These are phyloP conservation scores for Petrolisthes cinctipes DNA, from an alignment of 2,888 invertebrate species.

Conservation along the genomic window DNA sequence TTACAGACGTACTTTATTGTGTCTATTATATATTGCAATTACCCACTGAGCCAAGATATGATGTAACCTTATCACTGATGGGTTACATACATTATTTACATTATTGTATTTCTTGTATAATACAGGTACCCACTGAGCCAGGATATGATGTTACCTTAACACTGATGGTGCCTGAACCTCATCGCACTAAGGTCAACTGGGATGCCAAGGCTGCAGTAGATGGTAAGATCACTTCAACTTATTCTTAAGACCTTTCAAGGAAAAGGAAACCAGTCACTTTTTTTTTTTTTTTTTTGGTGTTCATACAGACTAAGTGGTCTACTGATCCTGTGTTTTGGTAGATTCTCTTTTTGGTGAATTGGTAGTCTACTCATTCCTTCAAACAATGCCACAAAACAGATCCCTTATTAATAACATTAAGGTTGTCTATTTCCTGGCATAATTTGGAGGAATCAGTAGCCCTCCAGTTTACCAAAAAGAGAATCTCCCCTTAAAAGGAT, in stretches of 20 bases:
- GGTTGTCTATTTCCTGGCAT: too few species aligned
- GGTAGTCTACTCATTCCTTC: too few species aligned
- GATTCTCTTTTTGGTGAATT: not conserved
- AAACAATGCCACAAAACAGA: too few species aligned
- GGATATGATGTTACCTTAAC: constrained; percentile 86
- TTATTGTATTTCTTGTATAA: not conserved
- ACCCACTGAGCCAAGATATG: constrained; percentile 74
- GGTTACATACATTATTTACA: constrained; percentile 79
- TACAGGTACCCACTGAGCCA: constrained; percentile 67
- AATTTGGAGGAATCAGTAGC: too few species aligned
- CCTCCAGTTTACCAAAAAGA: too few species aligned
- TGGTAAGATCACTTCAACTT: constrained; percentile 70
- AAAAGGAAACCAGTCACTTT: not conserved
- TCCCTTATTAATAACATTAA: too few species aligned
- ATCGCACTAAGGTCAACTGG: constrained; percentile 78
- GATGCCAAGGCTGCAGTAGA: constrained; percentile 79
- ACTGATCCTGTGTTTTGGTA: too few species aligned
- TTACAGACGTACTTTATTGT: too few species aligned
- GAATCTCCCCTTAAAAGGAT: too few species aligned
- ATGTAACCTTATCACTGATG: constrained; percentile 85
- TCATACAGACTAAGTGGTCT: not conserved
- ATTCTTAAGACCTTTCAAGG: not conserved
- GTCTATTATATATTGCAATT: constrained; percentile 38
- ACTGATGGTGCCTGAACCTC: constrained; percentile 86
- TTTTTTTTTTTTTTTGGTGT: not conserved